phyloP scores from a whole-genome alignment of 2,888 invertebrate genomes.

The Quadroppia sp. region DNA sequence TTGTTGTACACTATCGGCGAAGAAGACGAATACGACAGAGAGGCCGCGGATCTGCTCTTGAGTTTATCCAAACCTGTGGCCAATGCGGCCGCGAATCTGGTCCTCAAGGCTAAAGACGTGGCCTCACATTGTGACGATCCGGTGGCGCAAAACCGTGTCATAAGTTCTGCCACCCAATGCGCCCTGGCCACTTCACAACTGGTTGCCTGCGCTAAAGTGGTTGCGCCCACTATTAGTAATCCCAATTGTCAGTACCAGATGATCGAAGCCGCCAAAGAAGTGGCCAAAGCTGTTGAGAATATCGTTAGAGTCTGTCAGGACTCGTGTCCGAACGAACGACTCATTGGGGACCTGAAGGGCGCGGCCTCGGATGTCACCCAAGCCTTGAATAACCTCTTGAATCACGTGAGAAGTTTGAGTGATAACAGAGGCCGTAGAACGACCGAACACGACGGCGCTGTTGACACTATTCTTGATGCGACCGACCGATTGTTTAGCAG shows the following conservation, averaged over 20 bases:
- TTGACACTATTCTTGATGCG: conserved; percentile 82
- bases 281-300: conserved; percentile 83
- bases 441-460: conserved; percentile 67
- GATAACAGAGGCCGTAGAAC: conserved; percentile 39
- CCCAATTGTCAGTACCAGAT: conserved; percentile 75
- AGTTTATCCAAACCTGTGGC: conserved; percentile 95
- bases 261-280: conserved; percentile 84
- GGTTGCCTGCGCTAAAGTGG: conserved; percentile 89
- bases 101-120: conserved; percentile 92
- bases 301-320: conserved; percentile 76
- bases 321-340: conserved; percentile 62
- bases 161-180: conserved; percentile 93
- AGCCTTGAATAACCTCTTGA: conserved; percentile 80
- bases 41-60: conserved; percentile 72
- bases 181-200: conserved; percentile 95
- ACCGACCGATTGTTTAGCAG: conserved; percentile 82
- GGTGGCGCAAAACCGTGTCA: conserved; percentile 74
- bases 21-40: conserved; percentile 62
- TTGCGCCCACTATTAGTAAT: conserved; percentile 60
- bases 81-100: conserved; percentile 92
- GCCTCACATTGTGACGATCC: conserved; percentile 79
- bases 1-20: conserved; percentile 89
- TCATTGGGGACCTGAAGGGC: conserved; percentile 68
- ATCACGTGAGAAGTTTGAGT: conserved; percentile 64
- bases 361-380: conserved; percentile 85